Evolutionary conservation across 2,113 vertebrate genomes (phyloP).

Genomic region (Nothocercus nigrocapillus): DNA sequence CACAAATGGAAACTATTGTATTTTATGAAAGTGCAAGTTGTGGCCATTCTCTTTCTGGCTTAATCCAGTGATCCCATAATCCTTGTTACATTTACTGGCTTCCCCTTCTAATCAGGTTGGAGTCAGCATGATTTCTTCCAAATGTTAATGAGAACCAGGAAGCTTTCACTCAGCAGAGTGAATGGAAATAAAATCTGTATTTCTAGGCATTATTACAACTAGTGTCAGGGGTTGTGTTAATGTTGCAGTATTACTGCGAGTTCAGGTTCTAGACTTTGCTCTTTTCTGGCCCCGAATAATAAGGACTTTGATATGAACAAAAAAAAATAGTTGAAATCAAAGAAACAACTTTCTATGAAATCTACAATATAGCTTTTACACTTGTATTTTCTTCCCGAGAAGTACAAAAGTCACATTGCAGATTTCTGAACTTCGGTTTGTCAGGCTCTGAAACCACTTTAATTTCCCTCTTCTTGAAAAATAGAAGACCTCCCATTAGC

Average conservation of each 20-base stretch:
- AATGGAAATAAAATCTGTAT: constrained; percentile 26
- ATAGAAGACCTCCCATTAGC: accelerated
- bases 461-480: neutral
- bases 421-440: neutral
- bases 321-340: neutral
- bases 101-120: constrained; percentile 19
- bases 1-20: neutral
- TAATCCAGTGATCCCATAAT: constrained; percentile 64
- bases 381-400: neutral
- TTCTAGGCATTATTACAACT: constrained; percentile 5
- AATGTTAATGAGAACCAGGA: constrained; percentile 39
- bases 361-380: neutral
- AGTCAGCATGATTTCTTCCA: constrained; percentile 10
- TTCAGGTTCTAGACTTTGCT: neutral
- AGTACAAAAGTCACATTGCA: neutral
- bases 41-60: neutral
- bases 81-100: constrained; percentile 33
- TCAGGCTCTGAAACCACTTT: neutral
- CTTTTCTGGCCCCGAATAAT: neutral
- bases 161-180: neutral
- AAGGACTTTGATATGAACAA: neutral
- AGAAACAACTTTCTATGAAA: neutral
- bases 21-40: constrained; percentile 25
- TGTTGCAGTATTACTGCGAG: neutral
- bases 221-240: neutral